Conservation (phyloP, 2,888 invertebrate species). For the Melieria crassipennis region DNA sequence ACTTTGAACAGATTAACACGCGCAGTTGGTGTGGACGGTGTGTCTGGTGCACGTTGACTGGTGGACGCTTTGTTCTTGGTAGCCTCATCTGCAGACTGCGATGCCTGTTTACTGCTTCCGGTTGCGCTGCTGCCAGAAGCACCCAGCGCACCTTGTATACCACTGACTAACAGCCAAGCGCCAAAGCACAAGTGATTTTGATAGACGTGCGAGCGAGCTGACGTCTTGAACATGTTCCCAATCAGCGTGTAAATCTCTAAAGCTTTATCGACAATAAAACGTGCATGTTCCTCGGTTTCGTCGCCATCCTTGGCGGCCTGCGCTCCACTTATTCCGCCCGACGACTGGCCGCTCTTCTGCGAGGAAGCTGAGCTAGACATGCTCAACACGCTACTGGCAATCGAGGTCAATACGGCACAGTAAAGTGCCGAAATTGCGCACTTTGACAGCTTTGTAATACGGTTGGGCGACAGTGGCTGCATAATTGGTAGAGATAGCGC, state of each 20-base stretch:
- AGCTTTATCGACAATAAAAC: slow-evolving; percentile 86
- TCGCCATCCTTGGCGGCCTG: slow-evolving; percentile 69
- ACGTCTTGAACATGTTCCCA: slow-evolving; percentile 81
- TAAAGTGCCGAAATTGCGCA: slow-evolving; percentile 86
- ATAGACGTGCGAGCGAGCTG: slow-evolving; percentile 85
- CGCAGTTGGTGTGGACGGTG: slow-evolving; percentile 67
- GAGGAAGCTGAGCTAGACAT: slow-evolving; percentile 70
- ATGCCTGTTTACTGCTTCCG: slow-evolving; percentile 68
- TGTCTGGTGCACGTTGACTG: slow-evolving; percentile 67
- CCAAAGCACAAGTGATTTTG: slow-evolving; percentile 92
- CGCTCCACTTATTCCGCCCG: slow-evolving; percentile 37
- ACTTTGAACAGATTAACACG: slow-evolving; percentile 78
- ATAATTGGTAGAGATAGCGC: slow-evolving; percentile 85
- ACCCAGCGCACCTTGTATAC: slow-evolving; percentile 83
- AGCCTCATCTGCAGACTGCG: slow-evolving; percentile 63
- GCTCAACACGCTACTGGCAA: slow-evolving; percentile 71
- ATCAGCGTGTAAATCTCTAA: slow-evolving; percentile 86
- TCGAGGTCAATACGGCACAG: slow-evolving; percentile 79
- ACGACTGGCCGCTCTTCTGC: slow-evolving; percentile 66
- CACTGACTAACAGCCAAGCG: slow-evolving; percentile 87
- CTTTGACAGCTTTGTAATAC: slow-evolving; percentile 82
- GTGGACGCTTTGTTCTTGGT: slow-evolving; percentile 65
- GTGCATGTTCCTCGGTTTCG: slow-evolving; percentile 83
- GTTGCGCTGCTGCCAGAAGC: slow-evolving; percentile 71
- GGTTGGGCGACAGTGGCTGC: slow-evolving; percentile 86